These are phyloP conservation scores for Balanococcus diminutus DNA, from an alignment of 2,888 invertebrate genomes.

Conservation along the genomic window DNA sequence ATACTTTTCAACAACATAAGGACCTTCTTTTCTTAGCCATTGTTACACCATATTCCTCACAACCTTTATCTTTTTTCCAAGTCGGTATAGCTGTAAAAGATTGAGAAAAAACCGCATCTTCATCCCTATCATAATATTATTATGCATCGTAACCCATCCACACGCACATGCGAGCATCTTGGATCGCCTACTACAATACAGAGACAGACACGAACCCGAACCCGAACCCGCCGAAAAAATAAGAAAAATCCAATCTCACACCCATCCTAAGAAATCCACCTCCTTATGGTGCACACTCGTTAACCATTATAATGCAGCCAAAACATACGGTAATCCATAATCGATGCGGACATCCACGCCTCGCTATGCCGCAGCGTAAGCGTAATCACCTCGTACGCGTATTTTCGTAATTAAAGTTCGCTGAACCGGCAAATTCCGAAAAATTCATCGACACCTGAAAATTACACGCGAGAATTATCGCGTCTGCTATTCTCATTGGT, in stretches of 20 bases:
- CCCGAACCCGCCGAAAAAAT: background rate
- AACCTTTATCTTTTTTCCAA: background rate
- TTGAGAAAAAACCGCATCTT: background rate
- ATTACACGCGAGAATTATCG: constrained; percentile 17
- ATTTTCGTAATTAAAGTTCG: constrained; percentile 31
- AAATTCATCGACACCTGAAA: constrained; percentile 41
- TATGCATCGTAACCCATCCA: background rate
- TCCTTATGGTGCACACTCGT: background rate
- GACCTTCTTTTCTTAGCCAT: too few species aligned
- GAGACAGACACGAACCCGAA: background rate
- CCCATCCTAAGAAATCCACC: background rate
- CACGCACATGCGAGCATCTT: background rate
- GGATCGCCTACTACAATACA: background rate
- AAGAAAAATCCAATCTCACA: background rate
- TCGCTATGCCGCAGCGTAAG: background rate
- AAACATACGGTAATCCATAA: background rate
- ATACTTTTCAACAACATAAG: background rate
- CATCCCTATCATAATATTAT: background rate
- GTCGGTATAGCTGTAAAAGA: background rate
- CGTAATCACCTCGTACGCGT: constrained; percentile 19
- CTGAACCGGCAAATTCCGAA: constrained; percentile 42
- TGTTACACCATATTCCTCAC: background rate
- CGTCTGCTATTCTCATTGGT: constrained; percentile 18
- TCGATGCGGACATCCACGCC: background rate
- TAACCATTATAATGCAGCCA: background rate